Evolutionary conservation across 2,888 invertebrate species (phyloP).

Genomic region (Caprella mutica): DNA sequence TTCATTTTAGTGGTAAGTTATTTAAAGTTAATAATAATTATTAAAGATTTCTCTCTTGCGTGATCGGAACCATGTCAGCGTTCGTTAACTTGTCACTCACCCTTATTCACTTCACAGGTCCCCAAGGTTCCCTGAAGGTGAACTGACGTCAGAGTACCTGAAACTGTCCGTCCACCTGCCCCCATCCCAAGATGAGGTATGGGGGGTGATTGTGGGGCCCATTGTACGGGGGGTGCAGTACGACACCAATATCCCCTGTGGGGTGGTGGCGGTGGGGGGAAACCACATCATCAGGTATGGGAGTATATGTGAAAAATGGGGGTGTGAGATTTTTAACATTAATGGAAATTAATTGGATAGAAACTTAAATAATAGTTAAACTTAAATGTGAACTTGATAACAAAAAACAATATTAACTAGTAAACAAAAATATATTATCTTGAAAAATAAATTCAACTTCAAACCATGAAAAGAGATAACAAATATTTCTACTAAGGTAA

Average conservation of each 20-base stretch:
- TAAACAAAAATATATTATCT: neutral
- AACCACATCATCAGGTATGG: conserved; percentile 5
- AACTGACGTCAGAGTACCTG: neutral
- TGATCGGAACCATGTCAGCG: no score
- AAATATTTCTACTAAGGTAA: no score
- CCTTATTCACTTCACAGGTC: no score
- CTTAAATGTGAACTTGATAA: neutral
- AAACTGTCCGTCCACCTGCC: neutral
- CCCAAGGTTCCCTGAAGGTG: no score
- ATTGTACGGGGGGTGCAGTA: neutral
- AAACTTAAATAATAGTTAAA: neutral
- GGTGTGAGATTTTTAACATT: neutral
- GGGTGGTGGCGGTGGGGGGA: neutral
- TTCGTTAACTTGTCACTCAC: no score
- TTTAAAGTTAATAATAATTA: no score
- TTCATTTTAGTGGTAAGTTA: no score
- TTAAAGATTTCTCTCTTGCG: no score
- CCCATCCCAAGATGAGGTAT: neutral
- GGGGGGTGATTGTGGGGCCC: neutral
- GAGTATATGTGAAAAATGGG: no score
- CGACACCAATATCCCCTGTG: neutral
- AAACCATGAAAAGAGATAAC: no score
- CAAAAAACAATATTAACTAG: neutral
- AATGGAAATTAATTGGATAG: neutral
- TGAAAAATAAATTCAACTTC: no score